Percentiles rank a stretch among this genome's conserved stretches.
Conservation (phyloP, 2,797 vertebrate species). For the Cossypha heuglini region DNA sequence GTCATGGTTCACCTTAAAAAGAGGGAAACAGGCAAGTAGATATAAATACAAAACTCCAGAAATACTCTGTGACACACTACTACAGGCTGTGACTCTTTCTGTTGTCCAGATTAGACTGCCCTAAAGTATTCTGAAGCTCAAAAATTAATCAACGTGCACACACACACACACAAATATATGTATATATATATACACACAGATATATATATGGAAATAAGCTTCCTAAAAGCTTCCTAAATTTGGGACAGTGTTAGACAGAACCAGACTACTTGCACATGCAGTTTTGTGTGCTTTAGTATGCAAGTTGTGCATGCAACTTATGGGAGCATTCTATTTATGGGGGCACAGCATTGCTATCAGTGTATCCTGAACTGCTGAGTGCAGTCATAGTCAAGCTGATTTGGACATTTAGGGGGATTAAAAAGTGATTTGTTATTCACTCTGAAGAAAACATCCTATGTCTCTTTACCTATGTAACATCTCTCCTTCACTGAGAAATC, state of each 20-base stretch:
- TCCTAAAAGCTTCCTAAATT: not conserved
- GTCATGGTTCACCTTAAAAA: not conserved
- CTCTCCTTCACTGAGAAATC: not conserved
- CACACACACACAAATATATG: not conserved
- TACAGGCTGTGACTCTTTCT: not conserved
- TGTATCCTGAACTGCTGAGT: not conserved
- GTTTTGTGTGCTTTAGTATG: not conserved
- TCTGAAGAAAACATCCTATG: not conserved
- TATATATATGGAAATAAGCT: not conserved
- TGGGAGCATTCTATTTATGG: rapidly evolving
- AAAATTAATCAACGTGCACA: not conserved
- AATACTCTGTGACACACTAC: not conserved
- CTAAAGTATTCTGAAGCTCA: not conserved
- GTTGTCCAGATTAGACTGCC: not conserved
- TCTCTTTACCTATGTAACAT: not conserved
- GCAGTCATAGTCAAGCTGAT: not conserved
- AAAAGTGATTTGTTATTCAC: not conserved
- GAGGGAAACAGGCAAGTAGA: not conserved
- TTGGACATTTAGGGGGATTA: not conserved
- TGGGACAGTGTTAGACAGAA: not conserved
- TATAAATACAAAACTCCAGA: not conserved
- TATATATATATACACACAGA: too few relatives aligned
- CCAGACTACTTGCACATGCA: not conserved
- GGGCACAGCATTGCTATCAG: not conserved
- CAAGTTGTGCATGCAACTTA: rapidly evolving